Base-by-base conservation (phyloP, 2,888 invertebrate species). In the Drosophila multiciliata region DNA sequence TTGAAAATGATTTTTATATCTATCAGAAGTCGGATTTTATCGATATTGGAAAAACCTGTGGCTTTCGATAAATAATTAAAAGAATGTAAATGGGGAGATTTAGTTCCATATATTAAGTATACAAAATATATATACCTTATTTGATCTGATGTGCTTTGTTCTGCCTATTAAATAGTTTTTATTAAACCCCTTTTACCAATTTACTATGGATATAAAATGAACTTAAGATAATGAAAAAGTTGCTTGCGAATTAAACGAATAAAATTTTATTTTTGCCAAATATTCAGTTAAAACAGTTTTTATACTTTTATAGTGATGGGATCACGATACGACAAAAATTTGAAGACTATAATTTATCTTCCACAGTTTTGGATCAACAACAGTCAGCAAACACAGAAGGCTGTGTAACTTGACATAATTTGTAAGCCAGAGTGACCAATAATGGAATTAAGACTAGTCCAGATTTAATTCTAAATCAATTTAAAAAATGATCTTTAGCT, bases 201-300 rank as follows among this genome's bases (percentile, higher is more conserved):
- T n/a, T 40, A n/a, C 9, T 40, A 2, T n/a, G 40, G 40, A 40
- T 40, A n/a, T 40, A 53, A 48, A 33, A 70, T n/a, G 12, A 75
- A 65, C 66, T 81, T 68, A 38, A 69, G 83, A 75, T 80, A 82
- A 85, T 80, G 69, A 78, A 80, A 77, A 85, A 71, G 53, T 85
- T 73, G 32, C 26, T 79, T 53, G 65, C 70, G 12, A 38, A 53
- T 64, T 63, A 63, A 33, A 49, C 33, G 70, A 68, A 68, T 66
- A 70, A 64, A 54, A 61, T 55, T 67, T 66, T 66, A 1, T 50
- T 45, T 53, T 53, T 75, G 63, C 68, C 75, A 73, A 78, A 71
- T 36, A n/a, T 38, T 29, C 20, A 1, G 12, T 1, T 15, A 12
- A 20, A 52, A 52, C 32, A 3, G n/a, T 32, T 52, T 20, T 32